Evolutionary conservation across 2,113 vertebrate genomes (phyloP).

Genomic region (Gallinago undulata): DNA sequence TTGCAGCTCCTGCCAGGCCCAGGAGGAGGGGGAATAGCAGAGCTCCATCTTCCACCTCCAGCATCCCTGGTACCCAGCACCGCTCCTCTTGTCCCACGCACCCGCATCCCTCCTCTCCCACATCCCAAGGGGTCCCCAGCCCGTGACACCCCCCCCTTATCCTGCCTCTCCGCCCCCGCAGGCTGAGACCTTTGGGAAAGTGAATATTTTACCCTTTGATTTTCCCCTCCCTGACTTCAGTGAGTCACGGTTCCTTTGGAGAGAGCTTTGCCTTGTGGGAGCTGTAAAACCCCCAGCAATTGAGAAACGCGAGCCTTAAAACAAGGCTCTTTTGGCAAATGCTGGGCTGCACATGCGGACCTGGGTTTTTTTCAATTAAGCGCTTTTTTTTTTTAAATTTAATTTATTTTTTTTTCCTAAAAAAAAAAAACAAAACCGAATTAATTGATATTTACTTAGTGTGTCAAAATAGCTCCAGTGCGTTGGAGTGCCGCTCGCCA

Average conservation of each 20-base stretch:
- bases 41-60: fast-evolving
- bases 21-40: neutral
- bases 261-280: neutral
- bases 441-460: conserved; percentile 65
- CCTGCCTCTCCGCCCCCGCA: too few species aligned
- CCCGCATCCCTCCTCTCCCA: fast-evolving
- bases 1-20: neutral
- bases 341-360: neutral
- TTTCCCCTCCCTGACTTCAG: too few species aligned
- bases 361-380: conserved; percentile 24
- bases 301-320: neutral
- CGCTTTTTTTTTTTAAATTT: neutral
- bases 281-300: neutral
- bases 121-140: neutral
- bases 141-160: fast-evolving
- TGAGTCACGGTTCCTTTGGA: neutral
- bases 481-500: conserved; percentile 15
- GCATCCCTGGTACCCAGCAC: fast-evolving
- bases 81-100: neutral
- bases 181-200: neutral
- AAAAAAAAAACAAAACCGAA: neutral
- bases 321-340: neutral
- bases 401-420: neutral
- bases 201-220: neutral
- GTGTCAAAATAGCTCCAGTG: conserved; percentile 53